Conservation (phyloP, 1,140 invertebrate species). For the Orussus abietinus region DNA sequence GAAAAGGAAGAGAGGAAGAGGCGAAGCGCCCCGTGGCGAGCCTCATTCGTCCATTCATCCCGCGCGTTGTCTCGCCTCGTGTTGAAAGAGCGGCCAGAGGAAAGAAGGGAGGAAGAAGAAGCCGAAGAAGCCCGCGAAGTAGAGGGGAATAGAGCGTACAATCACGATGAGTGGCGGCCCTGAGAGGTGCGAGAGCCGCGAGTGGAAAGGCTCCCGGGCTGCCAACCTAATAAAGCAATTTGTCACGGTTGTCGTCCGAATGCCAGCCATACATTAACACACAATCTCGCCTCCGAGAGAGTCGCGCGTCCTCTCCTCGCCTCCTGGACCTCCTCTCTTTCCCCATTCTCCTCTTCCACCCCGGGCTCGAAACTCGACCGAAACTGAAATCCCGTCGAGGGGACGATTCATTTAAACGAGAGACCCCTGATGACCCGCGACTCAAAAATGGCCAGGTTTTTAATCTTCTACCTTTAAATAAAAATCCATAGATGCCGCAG, state of each 20-base stretch:
- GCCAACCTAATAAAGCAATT: slow-evolving; percentile 53
- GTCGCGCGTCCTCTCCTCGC: slow-evolving; percentile 14
- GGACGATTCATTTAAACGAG: no score
- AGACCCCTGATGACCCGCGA: no score
- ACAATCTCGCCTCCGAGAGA: slow-evolving; percentile 42
- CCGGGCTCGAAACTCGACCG: no score
- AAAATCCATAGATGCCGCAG: no score
- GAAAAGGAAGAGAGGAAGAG: slow-evolving; percentile 28
- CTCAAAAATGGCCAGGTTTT: no score
- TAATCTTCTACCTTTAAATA: no score
- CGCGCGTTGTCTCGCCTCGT: slow-evolving; percentile 23
- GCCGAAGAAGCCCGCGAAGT: slow-evolving; percentile 15
- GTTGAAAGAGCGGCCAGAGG: slow-evolving; percentile 18
- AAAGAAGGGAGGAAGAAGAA: slow-evolving; percentile 12
- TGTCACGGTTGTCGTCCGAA: slow-evolving; percentile 52
- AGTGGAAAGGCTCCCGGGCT: slow-evolving; percentile 48
- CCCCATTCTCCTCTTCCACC: slow-evolving; percentile 2
- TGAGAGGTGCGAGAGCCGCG: slow-evolving; percentile 32
- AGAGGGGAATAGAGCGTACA: slow-evolving; percentile 34
- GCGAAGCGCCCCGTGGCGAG: slow-evolving; percentile 23
- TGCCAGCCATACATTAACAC: slow-evolving; percentile 51
- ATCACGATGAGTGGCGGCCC: slow-evolving; percentile 36
- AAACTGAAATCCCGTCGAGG: no score
- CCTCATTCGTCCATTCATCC: slow-evolving; percentile 28
- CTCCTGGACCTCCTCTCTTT: slow-evolving; percentile 9